Evolutionary conservation across 1,140 invertebrate species (phyloP), one percentile per base, ranked within the genome.

Genomic region (Formica exsecta): DNA sequence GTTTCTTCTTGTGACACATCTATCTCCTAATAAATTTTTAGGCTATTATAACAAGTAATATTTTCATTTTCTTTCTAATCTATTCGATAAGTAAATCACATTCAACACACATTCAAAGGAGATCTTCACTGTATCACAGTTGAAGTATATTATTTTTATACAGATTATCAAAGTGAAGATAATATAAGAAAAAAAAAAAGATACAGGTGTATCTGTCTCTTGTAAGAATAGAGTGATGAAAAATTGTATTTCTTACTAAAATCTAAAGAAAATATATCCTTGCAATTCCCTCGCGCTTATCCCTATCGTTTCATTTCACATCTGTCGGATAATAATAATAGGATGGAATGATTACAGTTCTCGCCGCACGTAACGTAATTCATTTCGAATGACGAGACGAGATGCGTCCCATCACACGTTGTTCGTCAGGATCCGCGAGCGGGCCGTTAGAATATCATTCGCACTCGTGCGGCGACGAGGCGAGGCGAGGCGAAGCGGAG

Each of bases 381-480:
- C 66, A 81, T 81, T 73, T 44, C 51, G 25, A 83, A 83, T 73
- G 79, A 62, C 38, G 79, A 48, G 79, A 74, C 44, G 32, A 32
- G 32, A 32, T 1, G 41, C 76, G 59, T 73, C 73, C 54, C 38
- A 19, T 51, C 41, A 6, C 36, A 41, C 79, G 79, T 70, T 71
- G 54, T 22, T 38, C 79, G 73, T 57, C 57, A 64, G 84, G 64
- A 89, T 89, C 74, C 54, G 62, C 77, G 65, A 89, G 81, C 71
- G 79, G 59, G 54, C 79, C 80, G 87, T 87, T 77, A 66, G 87
- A 88, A 81, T 75, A 83, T 88, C 85, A 59, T 68, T 81, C 68
- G 68, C 62, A 8, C 22, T 2, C 61, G 62, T 38, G 25, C 16
- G 48, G 16, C 16, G 48, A 41, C 38, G 38, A 41, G 32, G 32